A percentile compares a stretch with the other conserved stretches of the same genome.
These are phyloP conservation scores for Carterocephalus palaemon DNA, from an alignment of 2,888 invertebrate genomes.

Conservation along the genomic window DNA sequence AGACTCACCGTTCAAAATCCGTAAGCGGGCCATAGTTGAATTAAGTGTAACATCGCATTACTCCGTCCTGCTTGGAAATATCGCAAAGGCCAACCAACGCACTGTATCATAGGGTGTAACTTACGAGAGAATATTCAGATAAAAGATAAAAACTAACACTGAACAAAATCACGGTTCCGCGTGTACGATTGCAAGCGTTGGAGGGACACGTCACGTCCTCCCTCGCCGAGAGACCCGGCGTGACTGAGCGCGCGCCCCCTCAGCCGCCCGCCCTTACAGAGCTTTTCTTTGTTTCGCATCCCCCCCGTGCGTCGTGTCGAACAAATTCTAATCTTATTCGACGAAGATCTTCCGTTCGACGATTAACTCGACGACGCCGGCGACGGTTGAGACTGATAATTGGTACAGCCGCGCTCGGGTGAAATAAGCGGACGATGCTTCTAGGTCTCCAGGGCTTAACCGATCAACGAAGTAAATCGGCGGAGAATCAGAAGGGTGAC, in stretches of 20 bases:
- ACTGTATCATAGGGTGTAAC: slow-evolving; percentile 6
- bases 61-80: slow-evolving; percentile 35
- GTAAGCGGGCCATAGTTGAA: slow-evolving; percentile 29
- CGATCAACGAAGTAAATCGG: no score
- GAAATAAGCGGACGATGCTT: no score
- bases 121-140: slow-evolving; percentile 26
- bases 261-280: slow-evolving; percentile 65
- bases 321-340: slow-evolving; percentile 59
- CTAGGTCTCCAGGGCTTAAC: no score
- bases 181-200: slow-evolving; percentile 25
- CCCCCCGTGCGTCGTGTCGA: slow-evolving; percentile 53
- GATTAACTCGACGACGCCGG: slow-evolving; percentile 47
- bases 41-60: slow-evolving; percentile 24
- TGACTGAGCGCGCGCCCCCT: slow-evolving; percentile 59
- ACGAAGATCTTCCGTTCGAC: slow-evolving; percentile 59
- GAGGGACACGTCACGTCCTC: slow-evolving; percentile 37
- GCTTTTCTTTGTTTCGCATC: slow-evolving; percentile 74
- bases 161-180: slow-evolving; percentile 43
- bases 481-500: no score
- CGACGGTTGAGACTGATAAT: slow-evolving; percentile 32
- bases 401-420: slow-evolving; percentile 27
- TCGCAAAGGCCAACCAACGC: slow-evolving; percentile 38
- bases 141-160: slow-evolving; percentile 37
- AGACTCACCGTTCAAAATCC: slow-evolving; percentile 34
- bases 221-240: slow-evolving; percentile 56